Conservation (phyloP, 2,113 vertebrate species). For the Austrofundulus limnaeus region DNA sequence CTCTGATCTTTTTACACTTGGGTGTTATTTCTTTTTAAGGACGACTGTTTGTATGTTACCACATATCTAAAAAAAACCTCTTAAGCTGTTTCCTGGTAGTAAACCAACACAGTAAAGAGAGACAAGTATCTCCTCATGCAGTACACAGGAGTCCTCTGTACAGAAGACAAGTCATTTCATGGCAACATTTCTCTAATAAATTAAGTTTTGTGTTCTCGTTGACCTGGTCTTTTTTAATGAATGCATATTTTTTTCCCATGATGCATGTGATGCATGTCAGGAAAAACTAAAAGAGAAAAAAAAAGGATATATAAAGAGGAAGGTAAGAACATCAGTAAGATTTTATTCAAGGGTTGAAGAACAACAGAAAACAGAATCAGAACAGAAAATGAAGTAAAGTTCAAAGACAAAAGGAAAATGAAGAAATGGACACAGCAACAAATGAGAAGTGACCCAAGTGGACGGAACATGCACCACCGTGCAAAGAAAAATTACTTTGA, state of each 20-base stretch:
- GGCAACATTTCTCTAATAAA: neutral
- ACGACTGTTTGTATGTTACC: slow-evolving; percentile 10
- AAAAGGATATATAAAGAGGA: slow-evolving; percentile 41
- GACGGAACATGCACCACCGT: neutral
- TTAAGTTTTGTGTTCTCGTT: neutral
- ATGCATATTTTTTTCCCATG: slow-evolving; percentile 20
- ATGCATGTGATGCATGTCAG: neutral
- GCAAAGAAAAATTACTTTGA: neutral
- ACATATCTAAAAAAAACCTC: neutral
- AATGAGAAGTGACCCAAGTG: slow-evolving; percentile 9
- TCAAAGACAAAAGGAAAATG: slow-evolving; percentile 30
- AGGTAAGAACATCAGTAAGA: slow-evolving; percentile 51
- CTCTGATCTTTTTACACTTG: neutral
- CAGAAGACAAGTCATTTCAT: too few species aligned
- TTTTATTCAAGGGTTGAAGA: slow-evolving; percentile 66
- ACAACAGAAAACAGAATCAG: slow-evolving; percentile 26
- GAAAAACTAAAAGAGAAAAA: slow-evolving; percentile 35
- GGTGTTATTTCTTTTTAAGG: neutral
- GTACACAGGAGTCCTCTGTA: neutral
- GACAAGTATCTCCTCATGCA: too few species aligned
- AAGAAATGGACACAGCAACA: slow-evolving; percentile 23
- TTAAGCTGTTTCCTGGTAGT: neutral
- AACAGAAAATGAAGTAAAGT: slow-evolving; percentile 46
- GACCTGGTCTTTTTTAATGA: neutral
- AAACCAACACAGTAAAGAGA: neutral